These are phyloP conservation scores for Achroia grisella DNA, from an alignment of 1,140 invertebrate species.

Conservation along the genomic window DNA sequence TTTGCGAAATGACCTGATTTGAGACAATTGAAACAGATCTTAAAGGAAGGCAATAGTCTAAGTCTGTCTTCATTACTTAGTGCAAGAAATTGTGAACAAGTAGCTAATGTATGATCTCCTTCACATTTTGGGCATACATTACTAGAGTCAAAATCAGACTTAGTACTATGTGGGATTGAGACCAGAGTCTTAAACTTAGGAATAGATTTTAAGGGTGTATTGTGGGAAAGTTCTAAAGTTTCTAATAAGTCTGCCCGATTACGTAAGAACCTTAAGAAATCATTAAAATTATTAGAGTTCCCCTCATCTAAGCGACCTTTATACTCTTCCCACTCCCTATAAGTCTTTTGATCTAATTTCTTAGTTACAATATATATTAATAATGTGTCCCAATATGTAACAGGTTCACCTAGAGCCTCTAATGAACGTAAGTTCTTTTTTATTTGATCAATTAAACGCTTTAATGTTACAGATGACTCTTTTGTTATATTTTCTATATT, in stretches of 20 bases:
- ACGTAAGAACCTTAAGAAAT: conserved; percentile 14
- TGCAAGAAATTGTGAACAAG: conserved; percentile 20
- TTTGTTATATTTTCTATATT: conserved; percentile 11
- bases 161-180: no score
- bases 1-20: conserved; percentile 22
- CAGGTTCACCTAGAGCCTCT: conserved; percentile 14
- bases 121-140: conserved; percentile 14
- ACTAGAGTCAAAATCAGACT: background rate
- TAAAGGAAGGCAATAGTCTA: conserved; percentile 16
- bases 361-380: conserved; percentile 21
- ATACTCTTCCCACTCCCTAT: conserved; percentile 17
- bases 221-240: conserved; percentile 13
- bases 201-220: background rate
- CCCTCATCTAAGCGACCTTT: conserved; percentile 5
- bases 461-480: conserved; percentile 17
- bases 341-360: conserved; percentile 16
- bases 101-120: conserved; percentile 14
- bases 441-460: conserved; percentile 17
- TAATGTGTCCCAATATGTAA: conserved; percentile 18
- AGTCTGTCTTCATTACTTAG: conserved; percentile 16
- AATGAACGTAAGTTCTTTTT: conserved; percentile 19
- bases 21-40: conserved; percentile 27
- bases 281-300: conserved; percentile 6
- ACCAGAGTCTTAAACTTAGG: conserved; percentile 3
- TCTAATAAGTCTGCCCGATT: conserved; percentile 17